Base-by-base conservation (phyloP, 2,888 invertebrate species). In the Melanchra persicariae region DNA sequence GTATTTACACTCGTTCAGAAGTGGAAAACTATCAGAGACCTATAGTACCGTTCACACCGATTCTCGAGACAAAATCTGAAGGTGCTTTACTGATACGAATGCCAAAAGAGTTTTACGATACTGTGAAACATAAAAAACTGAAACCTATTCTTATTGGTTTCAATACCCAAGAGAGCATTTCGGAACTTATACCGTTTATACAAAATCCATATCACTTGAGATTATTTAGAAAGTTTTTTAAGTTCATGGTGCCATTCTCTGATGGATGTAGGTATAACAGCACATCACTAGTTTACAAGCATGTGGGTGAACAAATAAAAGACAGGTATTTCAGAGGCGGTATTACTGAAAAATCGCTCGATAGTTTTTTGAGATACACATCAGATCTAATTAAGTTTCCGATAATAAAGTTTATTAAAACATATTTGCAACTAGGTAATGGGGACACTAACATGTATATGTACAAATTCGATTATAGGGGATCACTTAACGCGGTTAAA, bases 131-230 rank as follows among this genome's bases (percentile, higher is more conserved):
- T 22, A 74, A 81, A 34, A 73, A 85, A 7, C 84, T 80, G 47
- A 92, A 94, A 71, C 94, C 96, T 17, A 89, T 96, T 52, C 86
- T 96, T 58, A 91, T 96, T n/a, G 96, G 96, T 51, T 96, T 94
- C 70, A 96, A 94, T 72, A 96, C 94, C 30, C 92, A 94, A 87
- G 96, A 96, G 87, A 93, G 94, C 82, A 93, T 96, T 77, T 90
- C 94, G n/a, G 95, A 95, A 90, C 87, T 91, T 2, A 91, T 93
- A 79, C 95, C 93, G 34, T 95, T 94, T 85, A 83, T 95, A 79
- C 93, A 92, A 24, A 93, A 94, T 69, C 88, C 93, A 15, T 77
- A 83, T 7, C 90, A 93, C 67, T 85, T 96, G 1, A 92, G 91
- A 77, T 90, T 87, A 54, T 93, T 93, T 34, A 72, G 87, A 45